Evolutionary conservation across 2,113 vertebrate genomes (phyloP), one percentile per base, ranked within the genome.

Genomic region (Prinia subflava): DNA sequence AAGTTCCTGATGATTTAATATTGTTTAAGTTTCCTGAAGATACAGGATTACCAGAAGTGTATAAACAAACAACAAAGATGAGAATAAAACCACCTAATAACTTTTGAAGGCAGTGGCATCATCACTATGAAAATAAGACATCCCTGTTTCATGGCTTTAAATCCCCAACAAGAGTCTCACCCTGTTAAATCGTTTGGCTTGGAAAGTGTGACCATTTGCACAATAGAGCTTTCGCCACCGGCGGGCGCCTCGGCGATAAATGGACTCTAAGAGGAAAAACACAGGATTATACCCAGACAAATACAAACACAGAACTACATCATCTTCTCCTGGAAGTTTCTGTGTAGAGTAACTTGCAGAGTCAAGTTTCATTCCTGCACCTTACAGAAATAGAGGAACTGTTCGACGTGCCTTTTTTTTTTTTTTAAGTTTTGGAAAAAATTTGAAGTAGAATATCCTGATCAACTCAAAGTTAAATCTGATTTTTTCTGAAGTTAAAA

Each of bases 211-310:
- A 84, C 99, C 99, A 62, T 98, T 99, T 96, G 99, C 99, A 97
- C 99, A 99, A 90, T 99, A 99, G 63, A 99, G 99, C 95, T 99
- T 99, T 98, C 99, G 99, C 99, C 99, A 99, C 86, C 99, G 98
- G 65, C 99, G 98, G 6, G 99, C 99, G 83, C 99, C 99, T 87
- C 99, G 98, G 41, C 99, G 98, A 97, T 99, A 99, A 98, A 99
- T 99, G n/a, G 99, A 99, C 93, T 99, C 99, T 99, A 97, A 78
- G 86, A 65, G 89, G 62, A 95, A 95, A 96, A 96, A 95, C 92
- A 96, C 52, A 97, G 0, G 6, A 92, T 96, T 96, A 96, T 68
- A 88, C 20, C 93, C 95, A 92, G 49, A 63, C 69, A 95, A 95
- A 90, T 17, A 80, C 18, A 78, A 78, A 90, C 74, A 86, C 80